Conservation (phyloP, 92 coral and sea anemone genomes). For the Micromussa lordhowensis region DNA sequence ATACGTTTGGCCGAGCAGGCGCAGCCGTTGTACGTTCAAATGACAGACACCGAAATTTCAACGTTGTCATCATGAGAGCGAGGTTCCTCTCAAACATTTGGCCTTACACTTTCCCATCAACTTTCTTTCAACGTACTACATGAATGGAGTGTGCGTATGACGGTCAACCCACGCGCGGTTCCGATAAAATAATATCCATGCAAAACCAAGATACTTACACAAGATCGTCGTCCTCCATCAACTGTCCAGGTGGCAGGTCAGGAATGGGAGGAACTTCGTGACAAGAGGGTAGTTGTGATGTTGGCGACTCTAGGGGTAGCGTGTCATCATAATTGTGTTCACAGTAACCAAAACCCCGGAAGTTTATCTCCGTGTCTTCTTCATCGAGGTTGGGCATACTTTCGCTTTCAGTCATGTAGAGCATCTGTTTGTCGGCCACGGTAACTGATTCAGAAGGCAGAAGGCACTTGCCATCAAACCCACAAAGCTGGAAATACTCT, state of each 20-base stretch:
- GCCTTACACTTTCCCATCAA: neutral
- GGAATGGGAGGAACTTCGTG: neutral
- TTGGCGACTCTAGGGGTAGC: neutral
- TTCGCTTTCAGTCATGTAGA: neutral
- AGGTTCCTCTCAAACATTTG: neutral
- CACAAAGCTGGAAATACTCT: no score
- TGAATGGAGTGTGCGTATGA: neutral
- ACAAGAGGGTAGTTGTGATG: neutral
- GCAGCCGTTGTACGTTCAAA: neutral
- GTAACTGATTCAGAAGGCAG: no score
- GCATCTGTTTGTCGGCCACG: neutral
- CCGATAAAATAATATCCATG: neutral
- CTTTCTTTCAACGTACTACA: neutral
- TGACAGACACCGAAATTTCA: neutral
- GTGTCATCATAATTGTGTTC: no score
- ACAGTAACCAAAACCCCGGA: no score
- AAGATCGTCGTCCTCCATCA: neutral
- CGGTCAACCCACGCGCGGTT: neutral
- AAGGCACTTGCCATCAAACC: no score
- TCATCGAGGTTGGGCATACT: neutral
- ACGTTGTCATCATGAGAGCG: neutral
- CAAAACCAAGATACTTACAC: neutral
- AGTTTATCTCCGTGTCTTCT: no score
- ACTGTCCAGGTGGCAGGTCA: neutral
- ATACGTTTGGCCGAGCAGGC: neutral